phyloP scores from a whole-genome alignment of 64 coral and sea anemone genomes.

The Orbicella faveolata region DNA sequence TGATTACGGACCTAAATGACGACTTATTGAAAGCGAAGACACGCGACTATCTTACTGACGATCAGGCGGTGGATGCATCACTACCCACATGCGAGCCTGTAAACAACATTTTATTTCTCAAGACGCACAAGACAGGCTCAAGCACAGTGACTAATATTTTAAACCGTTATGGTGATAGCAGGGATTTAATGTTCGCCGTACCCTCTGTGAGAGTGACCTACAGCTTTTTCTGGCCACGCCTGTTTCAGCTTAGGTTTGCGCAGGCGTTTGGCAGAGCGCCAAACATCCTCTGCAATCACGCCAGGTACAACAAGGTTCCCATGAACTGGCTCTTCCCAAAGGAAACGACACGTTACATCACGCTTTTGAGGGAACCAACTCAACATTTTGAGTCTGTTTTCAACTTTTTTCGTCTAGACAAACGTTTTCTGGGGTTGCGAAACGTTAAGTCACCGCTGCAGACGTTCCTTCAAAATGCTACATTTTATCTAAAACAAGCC shows the following conservation, averaged over 20 bases:
- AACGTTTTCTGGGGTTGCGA: conserved; percentile 3
- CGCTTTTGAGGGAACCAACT: conserved; percentile 59
- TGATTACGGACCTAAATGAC: too few species aligned
- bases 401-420: conserved; percentile 34
- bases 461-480: conserved; percentile 13
- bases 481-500: not conserved
- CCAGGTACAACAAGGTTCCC: conserved; percentile 35
- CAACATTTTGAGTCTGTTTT: conserved; percentile 67
- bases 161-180: conserved; percentile 70
- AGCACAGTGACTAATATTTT: conserved; percentile 74
- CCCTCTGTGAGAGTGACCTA: not conserved
- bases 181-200: conserved; percentile 54
- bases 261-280: conserved; percentile 31
- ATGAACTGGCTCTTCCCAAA: conserved; percentile 40
- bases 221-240: conserved; percentile 57
- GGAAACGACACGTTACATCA: conserved; percentile 41
- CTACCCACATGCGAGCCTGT: not conserved
- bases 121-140: conserved; percentile 71
- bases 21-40: too few species aligned
- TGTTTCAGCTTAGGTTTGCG: conserved; percentile 5
- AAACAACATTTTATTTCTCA: conserved; percentile 56
- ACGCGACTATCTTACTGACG: too few species aligned
- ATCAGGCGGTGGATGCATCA: not conserved
- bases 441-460: not conserved
- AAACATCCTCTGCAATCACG: conserved; percentile 67